phyloP scores from a whole-genome alignment of 2,797 vertebrate genomes.

The Takifugu rubripes region DNA sequence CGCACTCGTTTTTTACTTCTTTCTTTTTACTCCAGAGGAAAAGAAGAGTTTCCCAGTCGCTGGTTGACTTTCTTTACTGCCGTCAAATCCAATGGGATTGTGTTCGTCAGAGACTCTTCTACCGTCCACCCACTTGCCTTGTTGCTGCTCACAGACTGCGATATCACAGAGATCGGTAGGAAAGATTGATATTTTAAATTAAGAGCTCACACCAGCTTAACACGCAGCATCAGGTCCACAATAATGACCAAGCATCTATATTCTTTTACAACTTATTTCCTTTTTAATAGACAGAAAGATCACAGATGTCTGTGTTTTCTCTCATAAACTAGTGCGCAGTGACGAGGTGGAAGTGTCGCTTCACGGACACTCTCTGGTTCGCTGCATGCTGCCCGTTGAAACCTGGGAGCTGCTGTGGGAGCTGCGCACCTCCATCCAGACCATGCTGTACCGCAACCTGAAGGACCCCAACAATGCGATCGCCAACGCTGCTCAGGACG shows the following conservation, averaged over 20 bases:
- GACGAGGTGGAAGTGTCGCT: constrained; percentile 82
- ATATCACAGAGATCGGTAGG: constrained; percentile 83
- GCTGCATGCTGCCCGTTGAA: constrained; percentile 78
- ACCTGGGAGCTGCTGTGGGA: constrained; percentile 86
- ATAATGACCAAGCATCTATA: no score
- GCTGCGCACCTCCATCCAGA: constrained; percentile 84
- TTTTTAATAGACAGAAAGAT: no score
- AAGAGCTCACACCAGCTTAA: no score
- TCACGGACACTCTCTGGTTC: constrained; percentile 79
- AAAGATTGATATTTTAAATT: not conserved
- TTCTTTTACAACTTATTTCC: no score
- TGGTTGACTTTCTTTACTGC: constrained; percentile 96
- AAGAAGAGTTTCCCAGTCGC: constrained; percentile 80
- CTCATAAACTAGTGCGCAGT: constrained; percentile 62
- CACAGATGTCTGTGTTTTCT: not conserved
- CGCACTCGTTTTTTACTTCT: not conserved
- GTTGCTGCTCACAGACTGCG: constrained; percentile 87
- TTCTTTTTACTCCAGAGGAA: constrained; percentile 50
- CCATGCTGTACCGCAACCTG: constrained; percentile 88
- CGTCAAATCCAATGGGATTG: constrained; percentile 82
- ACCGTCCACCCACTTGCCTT: constrained; percentile 88
- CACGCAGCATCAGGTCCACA: no score
- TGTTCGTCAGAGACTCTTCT: constrained; percentile 93
- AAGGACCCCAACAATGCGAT: constrained; percentile 53
- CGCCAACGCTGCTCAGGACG: constrained; percentile 73